Evolutionary conservation across 2,797 vertebrate species (phyloP), one percentile per base, ranked within the genome.

Genomic region (Caiman crocodilus): DNA sequence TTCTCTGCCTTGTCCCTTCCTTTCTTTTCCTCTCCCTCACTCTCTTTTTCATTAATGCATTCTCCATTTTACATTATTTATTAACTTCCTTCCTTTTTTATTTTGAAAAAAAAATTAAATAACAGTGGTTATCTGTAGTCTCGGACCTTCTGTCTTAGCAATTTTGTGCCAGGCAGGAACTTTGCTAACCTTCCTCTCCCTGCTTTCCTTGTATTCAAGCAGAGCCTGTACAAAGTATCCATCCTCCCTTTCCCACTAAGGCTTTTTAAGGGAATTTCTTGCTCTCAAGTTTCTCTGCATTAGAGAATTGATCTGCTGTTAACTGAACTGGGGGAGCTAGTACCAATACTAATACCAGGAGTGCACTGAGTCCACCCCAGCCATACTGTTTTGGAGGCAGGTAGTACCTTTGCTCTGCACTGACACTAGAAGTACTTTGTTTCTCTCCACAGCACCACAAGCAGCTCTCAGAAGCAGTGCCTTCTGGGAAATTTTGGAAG

Each of bases 31-130:
- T 93, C 88, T 90, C 93, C 90, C 93, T 92, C 23, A 0, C 91
- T 96, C 90, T 97, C 94, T 84, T 94, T 95, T 97, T 98, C 97
- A 97, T 98, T 98, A 97, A 98, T 98, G 97, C 97, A 97, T 97
- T 97, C 96, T 97, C 86, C 95, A 61, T 87, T 94, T 84, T 97
- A 96, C 95, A 95, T 97, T 97, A 97, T 97, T 97, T 97, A 97
- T 97, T 94, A 96, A 96, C 97, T 97, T 97, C 95, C 97, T 97
- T 96, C 94, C 94, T 82, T 92, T 96, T 96, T 96, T 93, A 85
- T 91, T 84, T 87, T 94, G 90, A 96, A 97, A 96, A 97, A 94
- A 85, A 96, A 96, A 95, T 93, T 96, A 95, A 95, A 96, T 95
- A 96, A 95, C 87, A 18, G 89, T 85, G 94, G 94, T 94, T 90